Evolutionary conservation across 2,888 invertebrate species (phyloP).

Genomic region (Spodoptera exigua): DNA sequence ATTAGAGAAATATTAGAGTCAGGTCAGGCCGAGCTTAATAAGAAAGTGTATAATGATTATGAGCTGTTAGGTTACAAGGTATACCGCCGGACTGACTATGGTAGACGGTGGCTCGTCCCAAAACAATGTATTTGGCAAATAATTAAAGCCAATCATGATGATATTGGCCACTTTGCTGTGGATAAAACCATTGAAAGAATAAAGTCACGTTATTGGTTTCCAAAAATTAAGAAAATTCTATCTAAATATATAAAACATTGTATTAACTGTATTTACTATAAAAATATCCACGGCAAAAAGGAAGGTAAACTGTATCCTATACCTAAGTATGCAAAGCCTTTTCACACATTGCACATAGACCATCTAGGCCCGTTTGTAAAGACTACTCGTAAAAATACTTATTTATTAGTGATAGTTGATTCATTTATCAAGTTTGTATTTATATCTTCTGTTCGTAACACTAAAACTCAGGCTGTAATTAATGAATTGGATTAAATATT

Average conservation of each 20-base stretch:
- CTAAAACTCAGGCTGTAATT: neutral
- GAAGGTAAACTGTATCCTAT: no score
- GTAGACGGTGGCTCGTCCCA: slow-evolving; percentile 11
- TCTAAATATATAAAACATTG: slow-evolving; percentile 9
- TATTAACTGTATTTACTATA: no score
- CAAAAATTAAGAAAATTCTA: neutral
- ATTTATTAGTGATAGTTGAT: slow-evolving; percentile 5
- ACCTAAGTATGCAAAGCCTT: no score
- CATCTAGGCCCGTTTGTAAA: slow-evolving; percentile 9
- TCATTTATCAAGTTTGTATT: no score
- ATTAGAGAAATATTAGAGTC: neutral
- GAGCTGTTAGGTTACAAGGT: slow-evolving; percentile 5
- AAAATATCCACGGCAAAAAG: no score
- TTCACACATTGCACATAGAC: no score
- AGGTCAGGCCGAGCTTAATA: slow-evolving; percentile 1
- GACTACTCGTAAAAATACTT: slow-evolving; percentile 5
- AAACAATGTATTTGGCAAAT: slow-evolving; percentile 16
- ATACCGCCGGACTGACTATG: slow-evolving; percentile 4
- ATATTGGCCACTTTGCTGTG: no score
- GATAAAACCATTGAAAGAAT: slow-evolving; percentile 10
- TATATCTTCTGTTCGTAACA: slow-evolving; percentile 1
- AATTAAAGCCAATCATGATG: slow-evolving; percentile 7
- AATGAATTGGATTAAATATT: slow-evolving; percentile 1
- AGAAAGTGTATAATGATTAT: no score
- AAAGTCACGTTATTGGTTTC: slow-evolving; percentile 5